Conservation (phyloP, 2,888 invertebrate genomes). For the Leucoptera coffeella region DNA sequence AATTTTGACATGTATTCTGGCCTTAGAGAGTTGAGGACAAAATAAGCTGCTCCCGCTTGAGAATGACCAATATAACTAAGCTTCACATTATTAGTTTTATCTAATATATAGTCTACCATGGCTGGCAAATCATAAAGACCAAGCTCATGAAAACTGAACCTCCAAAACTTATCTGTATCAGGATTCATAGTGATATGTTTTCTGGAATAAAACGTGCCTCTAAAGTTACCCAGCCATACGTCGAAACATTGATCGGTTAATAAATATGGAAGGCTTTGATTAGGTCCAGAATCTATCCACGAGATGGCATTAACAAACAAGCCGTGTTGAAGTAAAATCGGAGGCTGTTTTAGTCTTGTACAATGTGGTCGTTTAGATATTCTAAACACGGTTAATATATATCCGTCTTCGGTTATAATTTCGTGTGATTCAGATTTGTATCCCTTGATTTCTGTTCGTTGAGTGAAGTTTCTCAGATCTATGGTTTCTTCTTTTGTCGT, state of each 20-base stretch:
- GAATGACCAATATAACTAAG: neutral
- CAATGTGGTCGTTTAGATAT: constrained; percentile 6
- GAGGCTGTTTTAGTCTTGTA: neutral
- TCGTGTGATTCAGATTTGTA: neutral
- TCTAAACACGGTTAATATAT: constrained; percentile 12
- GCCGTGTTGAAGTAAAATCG: constrained; percentile 1
- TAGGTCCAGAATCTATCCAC: neutral
- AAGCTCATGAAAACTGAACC: constrained; percentile 1
- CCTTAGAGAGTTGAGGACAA: neutral
- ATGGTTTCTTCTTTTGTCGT: too few species aligned
- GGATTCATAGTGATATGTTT: neutral
- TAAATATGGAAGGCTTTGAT: neutral
- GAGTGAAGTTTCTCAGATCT: constrained; percentile 9
- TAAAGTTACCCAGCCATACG: neutral
- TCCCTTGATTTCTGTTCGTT: constrained; percentile 9
- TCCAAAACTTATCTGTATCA: constrained; percentile 3
- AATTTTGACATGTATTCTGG: constrained; percentile 1
- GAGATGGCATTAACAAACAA: neutral
- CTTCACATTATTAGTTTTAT: neutral
- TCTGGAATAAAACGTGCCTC: constrained; percentile 1
- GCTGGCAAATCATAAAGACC: constrained; percentile 1
- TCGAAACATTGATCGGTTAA: constrained; percentile 1
- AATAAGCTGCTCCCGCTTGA: neutral
- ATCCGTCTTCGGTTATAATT: constrained; percentile 11
- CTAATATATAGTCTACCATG: constrained; percentile 1